Percentiles rank a stretch among this genome's conserved stretches.
These are phyloP conservation scores for Anhinga anhinga DNA, from an alignment of 2,113 vertebrate genomes.

Conservation along the genomic window DNA sequence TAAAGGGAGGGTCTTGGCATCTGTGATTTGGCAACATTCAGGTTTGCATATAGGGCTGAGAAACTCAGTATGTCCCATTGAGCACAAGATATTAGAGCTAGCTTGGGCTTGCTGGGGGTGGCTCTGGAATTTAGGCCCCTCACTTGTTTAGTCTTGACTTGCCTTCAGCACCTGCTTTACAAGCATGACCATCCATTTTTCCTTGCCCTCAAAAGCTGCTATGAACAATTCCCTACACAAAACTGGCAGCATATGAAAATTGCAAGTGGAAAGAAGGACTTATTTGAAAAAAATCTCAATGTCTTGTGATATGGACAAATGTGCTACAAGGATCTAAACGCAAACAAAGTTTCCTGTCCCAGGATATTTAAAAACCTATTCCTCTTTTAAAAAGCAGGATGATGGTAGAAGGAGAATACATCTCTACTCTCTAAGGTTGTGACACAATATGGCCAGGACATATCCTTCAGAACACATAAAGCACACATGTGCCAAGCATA, in stretches of 20 bases:
- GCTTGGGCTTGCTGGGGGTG: background rate
- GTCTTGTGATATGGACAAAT: background rate
- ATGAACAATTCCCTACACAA: background rate
- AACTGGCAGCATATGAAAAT: background rate
- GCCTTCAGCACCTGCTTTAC: background rate
- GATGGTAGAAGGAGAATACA: background rate
- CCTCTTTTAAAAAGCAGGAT: background rate
- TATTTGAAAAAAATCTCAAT: rapidly evolving
- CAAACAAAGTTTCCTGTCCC: background rate
- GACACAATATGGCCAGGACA: background rate
- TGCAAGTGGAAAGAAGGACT: background rate
- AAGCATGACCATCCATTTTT: background rate
- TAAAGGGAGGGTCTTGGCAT: background rate
- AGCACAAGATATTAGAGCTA: background rate
- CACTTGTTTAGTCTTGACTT: background rate
- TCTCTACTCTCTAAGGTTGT: background rate
- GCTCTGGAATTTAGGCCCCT: background rate
- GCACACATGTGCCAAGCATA: background rate
- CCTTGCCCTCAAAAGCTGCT: background rate
- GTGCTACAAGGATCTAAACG: background rate
- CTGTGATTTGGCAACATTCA: background rate
- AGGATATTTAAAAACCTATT: background rate
- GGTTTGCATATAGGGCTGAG: background rate
- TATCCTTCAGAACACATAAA: background rate
- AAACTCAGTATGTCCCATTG: background rate